Evolutionary conservation across 1,140 invertebrate genomes (phyloP), one percentile per base, ranked within the genome.

Genomic region (Lordiphosa stackelbergi): DNA sequence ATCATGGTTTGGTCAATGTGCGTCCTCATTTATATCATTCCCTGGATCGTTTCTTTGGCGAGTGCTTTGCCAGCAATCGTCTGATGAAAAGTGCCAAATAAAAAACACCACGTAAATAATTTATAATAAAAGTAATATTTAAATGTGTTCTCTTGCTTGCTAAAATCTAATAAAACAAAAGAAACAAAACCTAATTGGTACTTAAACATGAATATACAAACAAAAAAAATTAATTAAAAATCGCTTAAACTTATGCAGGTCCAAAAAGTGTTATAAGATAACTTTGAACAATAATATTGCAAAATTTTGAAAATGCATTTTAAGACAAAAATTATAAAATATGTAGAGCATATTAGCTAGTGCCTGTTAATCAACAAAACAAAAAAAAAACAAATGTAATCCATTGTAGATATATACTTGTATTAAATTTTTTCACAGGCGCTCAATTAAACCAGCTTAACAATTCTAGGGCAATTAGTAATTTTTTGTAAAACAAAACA

Each of bases 11-110:
- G 38, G 89, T 89, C 12, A 92, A 92, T 36, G 94, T 97, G 2
- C 90, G 93, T 41, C 91, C 91, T 10, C 97, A 98, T 90, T 89
- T 98, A 11, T 98, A 98, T 86, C 95, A 96, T 84, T 94, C 94
- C 0, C 88, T 98, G 87, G 95, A 96, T 87, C 92, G 94, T 77
- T 99, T 98, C 90, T 90, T 98, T 38, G 90, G 92, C 64, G 91
- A 93, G 70, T 95, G 94, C 84, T 94, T 93, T 75, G 57, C 66
- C 52, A 78, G 69, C 62, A 85, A 57, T 54, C 75, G 85, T 6
- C 66, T 86, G 28, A 73, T 77, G 70, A 72, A 70, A 49, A 79
- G 83, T 53, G 78, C 78, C 66, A 85, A 84, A 40, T 78, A 74
- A 53, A 48, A 6, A 7, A 28, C 13, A 28, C 13, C 52, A 66